Base-by-base conservation (phyloP, 1,140 invertebrate genomes). In the Macrostomum lignano region DNA sequence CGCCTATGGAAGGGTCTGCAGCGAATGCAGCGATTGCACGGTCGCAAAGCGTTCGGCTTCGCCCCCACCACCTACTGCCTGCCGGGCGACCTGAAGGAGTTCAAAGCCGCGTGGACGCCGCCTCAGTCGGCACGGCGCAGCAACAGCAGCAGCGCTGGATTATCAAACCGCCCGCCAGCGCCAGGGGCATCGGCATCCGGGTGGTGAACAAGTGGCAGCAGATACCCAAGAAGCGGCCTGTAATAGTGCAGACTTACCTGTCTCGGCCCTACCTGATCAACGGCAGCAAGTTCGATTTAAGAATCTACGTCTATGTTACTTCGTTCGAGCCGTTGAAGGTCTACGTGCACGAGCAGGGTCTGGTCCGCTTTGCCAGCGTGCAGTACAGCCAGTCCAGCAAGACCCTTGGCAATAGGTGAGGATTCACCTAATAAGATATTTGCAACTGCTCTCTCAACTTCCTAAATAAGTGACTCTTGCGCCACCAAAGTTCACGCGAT, bases 101-200 rank as follows among this genome's bases (percentile, higher is more conserved):
- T 94, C 29, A 72, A 75, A 39, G 66, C 73, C 29, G 68, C 69
- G 5, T 91, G 78, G 75, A 74, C 15, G 9, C 19, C 26, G n/a
- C n/a, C n/a, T n/a, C n/a, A n/a, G n/a, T n/a, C n/a, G n/a, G n/a
- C n/a, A n/a, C n/a, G n/a, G n/a, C n/a, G n/a, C n/a, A n/a, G n/a
- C n/a, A n/a, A n/a, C n/a, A n/a, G n/a, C n/a, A n/a, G n/a, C n/a
- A n/a, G n/a, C n/a, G n/a, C n/a, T n/a, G n/a, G n/a, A n/a, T n/a
- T n/a, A n/a, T n/a, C n/a, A n/a, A n/a, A n/a, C n/a, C n/a, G n/a
- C 84, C 84, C 13, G 86, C 84, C 0, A 78, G 78, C 23, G 84
- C 88, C 0, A 61, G 88, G 17, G 88, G 88, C 3, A 74, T 72
- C 1, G 88, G 88, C 7, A 91, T 96, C 41, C 68, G 70, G 41